These are phyloP conservation scores for Apostichopus leukothele DNA, from an alignment of 53 echinoderm and acorn worm species.

Conservation along the genomic window DNA sequence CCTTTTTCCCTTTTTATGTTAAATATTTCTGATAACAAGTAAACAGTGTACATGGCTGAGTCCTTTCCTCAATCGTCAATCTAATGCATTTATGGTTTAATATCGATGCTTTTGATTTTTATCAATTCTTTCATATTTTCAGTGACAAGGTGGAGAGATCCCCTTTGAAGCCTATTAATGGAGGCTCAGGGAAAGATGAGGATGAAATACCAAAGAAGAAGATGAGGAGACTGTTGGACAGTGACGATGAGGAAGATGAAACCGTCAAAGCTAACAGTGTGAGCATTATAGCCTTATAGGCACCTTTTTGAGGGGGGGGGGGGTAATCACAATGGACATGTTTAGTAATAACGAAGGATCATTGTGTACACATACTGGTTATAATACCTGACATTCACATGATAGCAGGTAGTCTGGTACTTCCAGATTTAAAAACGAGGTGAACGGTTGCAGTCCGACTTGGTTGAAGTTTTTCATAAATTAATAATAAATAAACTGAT, in stretches of 20 bases:
- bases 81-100: background rate
- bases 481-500: no score
- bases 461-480: no score
- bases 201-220: background rate
- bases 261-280: background rate
- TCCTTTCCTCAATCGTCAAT: no score
- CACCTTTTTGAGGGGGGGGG: background rate
- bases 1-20: background rate
- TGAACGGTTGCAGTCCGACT: no score
- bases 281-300: background rate
- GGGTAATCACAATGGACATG: background rate
- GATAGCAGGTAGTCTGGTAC: no score
- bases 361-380: no score
- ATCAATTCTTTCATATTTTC: background rate
- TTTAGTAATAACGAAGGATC: background rate
- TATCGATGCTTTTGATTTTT: no score
- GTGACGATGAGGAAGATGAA: conserved; percentile 21
- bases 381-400: no score
- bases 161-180: conserved; percentile 35
- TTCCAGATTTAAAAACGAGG: no score
- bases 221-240: conserved; percentile 1
- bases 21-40: background rate
- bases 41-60: no score
- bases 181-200: background rate
- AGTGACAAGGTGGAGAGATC: conserved; percentile 18